Evolutionary conservation across 2,888 invertebrate genomes (phyloP).

Genomic region (Pemphredon lugubris): DNA sequence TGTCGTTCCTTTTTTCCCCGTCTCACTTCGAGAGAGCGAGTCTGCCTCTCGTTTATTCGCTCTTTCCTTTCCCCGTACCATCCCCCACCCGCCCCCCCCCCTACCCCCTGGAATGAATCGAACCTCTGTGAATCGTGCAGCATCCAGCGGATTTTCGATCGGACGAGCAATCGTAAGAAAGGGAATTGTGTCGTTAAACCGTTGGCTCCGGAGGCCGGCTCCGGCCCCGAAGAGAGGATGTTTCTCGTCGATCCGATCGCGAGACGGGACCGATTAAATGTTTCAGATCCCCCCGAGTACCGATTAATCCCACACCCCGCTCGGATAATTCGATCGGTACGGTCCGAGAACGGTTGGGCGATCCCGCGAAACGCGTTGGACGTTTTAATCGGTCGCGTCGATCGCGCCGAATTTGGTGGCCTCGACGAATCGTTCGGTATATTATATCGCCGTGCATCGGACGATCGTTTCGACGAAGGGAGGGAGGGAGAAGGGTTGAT

Average conservation of each 20-base stretch:
- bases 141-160: conserved; percentile 66
- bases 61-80: conserved; percentile 20
- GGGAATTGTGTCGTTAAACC: conserved; percentile 41
- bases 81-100: conserved; percentile 9
- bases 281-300: too few relatives aligned
- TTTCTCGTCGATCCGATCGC: too few relatives aligned
- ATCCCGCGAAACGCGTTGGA: too few relatives aligned
- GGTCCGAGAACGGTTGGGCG: too few relatives aligned
- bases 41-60: conserved; percentile 27
- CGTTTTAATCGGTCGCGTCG: too few relatives aligned
- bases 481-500: background rate
- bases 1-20: conserved; percentile 54
- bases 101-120: conserved; percentile 67
- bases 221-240: too few relatives aligned
- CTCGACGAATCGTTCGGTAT: too few relatives aligned
- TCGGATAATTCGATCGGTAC: too few relatives aligned
- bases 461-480: too few relatives aligned
- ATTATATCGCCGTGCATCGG: too few relatives aligned
- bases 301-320: background rate
- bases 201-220: background rate
- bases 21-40: conserved; percentile 45
- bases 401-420: too few relatives aligned
- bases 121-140: conserved; percentile 65
- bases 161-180: conserved; percentile 38
- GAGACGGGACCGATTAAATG: too few relatives aligned